Evolutionary conservation across 2,888 invertebrate genomes (phyloP), one percentile per base, ranked within the genome.

Genomic region (Apodemia mormo): DNA sequence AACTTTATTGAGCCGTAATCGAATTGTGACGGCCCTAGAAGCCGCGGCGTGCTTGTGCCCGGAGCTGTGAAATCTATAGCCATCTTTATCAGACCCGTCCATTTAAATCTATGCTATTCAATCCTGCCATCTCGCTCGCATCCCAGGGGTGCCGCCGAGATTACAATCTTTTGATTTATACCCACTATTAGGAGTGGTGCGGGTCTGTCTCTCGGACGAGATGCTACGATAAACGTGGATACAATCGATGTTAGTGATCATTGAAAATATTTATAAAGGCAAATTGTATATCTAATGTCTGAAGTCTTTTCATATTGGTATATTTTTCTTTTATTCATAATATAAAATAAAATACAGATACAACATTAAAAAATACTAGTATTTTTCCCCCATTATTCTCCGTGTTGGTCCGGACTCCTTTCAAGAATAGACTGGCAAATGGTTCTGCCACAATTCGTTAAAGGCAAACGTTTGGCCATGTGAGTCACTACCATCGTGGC

Each of bases 101-200:
- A 92, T 93, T 93, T 93, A 93, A 93, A 90, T 93, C 92, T 92
- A 93, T 93, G 93, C 92, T 89, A 88, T 92, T 93, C 93, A 93
- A 93, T 93, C 90, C 87, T 92, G 91, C 89, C 88, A 84, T 93
- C 93, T 93, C 93, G 84, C 92, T 93, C 90, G 88, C 84, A 81
- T 93, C 93, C 90, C 93, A 89, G 90, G 93, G 92, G 93, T 92
- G 91, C 92, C 87, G 87, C 84, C 83, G 88, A 92, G 92, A 93
- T 92, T 92, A 93, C 92, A 92, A 93, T 93, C 93, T 93, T 93
- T 92, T 93, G 93, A 93, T 93, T 93, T 93, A 93, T 93, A 91
- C 90, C 91, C 91, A 93, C 92, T 93, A 93, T 93, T 93, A 93
- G 93, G 92, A 92, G 87, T 86, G 86, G 87, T 86, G 86, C 86